These are phyloP conservation scores for Halcyon leucocephala DNA, from an alignment of 2,797 vertebrate species.

Conservation along the genomic window DNA sequence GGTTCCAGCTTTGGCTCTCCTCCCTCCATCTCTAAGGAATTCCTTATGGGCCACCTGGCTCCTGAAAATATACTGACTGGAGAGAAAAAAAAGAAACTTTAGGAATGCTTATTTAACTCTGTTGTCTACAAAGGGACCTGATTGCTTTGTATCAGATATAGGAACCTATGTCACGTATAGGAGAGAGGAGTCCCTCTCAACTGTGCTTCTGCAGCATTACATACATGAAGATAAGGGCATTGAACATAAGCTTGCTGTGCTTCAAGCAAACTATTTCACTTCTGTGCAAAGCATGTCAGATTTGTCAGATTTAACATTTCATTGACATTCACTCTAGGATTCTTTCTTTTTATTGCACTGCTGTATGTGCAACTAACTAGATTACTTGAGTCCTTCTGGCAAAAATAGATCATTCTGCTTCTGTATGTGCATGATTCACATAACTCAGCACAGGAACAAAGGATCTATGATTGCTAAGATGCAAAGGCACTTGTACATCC, in stretches of 20 bases:
- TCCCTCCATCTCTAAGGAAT: background rate
- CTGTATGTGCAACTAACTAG: background rate
- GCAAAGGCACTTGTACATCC: background rate
- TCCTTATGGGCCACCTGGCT: background rate
- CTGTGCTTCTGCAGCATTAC: background rate
- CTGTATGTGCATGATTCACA: background rate
- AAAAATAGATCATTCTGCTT: conserved; percentile 13
- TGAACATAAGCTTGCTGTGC: background rate
- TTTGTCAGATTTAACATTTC: conserved; percentile 8
- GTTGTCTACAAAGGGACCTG: background rate
- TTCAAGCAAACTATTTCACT: background rate
- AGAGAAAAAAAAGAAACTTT: background rate
- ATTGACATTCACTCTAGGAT: background rate
- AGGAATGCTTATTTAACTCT: background rate
- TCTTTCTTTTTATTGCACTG: background rate
- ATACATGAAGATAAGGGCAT: background rate
- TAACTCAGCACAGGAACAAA: conserved; percentile 18
- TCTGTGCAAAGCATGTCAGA: background rate
- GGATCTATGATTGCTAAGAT: conserved; percentile 14
- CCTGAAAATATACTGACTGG: background rate
- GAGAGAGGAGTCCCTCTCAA: background rate
- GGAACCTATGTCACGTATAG: background rate
- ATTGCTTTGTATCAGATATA: background rate
- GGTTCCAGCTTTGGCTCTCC: background rate
- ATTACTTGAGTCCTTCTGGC: background rate